Evolutionary conservation across 1,140 invertebrate genomes (phyloP), one percentile per base, ranked within the genome.

Genomic region (Ostrea edulis): DNA sequence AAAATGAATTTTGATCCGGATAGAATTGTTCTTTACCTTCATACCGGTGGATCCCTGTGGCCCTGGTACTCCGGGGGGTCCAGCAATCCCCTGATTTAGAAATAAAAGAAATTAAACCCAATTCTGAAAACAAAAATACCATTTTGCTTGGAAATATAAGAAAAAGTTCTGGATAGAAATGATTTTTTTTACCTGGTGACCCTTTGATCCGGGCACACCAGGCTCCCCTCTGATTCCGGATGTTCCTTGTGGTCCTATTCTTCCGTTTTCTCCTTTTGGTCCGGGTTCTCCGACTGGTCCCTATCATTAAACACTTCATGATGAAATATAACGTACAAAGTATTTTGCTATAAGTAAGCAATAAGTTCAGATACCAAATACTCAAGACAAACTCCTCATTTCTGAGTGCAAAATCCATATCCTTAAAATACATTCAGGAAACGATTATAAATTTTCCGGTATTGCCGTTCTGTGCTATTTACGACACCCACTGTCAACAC

Each of bases 221-320:
- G 96, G 94, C 0, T 96, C 97, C 2, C 97, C 97, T 88, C 96
- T 93, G 0, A 97, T 96, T 3, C 97, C 97, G 51, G 96, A 95
- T 86, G 96, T 88, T 35, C 94, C 93, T 84, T 92, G 87, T 90
- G 91, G 83, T 62, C 95, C 95, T 87, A 83, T 89, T 55, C 91
- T 88, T 51, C 94, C 93, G 71, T 91, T 90, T 20, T 91, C 90
- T 85, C 93, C 93, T 20, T 90, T 90, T 0, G 81, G 53, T 54
- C 93, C 93, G 51, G 90, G 90, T 12, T 85, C 83, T 22, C 97
- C 85, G 96, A 96, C 68, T 96, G 95, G 55, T 97, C 97, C 94
- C 96, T 96, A 65, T 22, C 54, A 62, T 62, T 62, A 20, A 17
- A 62, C 35, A 44, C 5, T 44, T 44, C 5, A 2, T 44, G 35